Conservation (phyloP, 2,888 invertebrate species). For the Hypomecis atomaria region DNA sequence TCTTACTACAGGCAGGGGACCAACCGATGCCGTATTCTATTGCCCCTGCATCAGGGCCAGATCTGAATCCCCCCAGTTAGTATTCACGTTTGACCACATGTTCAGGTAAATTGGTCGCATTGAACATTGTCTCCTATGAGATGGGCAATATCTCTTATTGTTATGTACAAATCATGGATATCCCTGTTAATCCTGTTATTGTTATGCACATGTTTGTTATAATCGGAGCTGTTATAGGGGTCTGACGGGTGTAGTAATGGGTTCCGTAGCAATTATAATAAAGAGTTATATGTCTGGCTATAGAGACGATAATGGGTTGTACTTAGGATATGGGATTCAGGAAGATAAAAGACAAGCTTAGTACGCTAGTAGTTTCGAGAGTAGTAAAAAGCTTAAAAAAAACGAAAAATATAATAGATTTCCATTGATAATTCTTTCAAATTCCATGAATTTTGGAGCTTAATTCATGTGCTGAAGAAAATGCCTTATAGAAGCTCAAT, state of each 20-base stretch:
- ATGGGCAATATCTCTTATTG: conserved; percentile 24
- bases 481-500: too few relatives aligned
- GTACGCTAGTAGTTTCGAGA: too few relatives aligned
- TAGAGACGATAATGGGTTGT: conserved; percentile 5
- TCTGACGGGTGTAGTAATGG: conserved; percentile 22
- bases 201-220: conserved; percentile 28
- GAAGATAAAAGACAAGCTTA: too few relatives aligned
- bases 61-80: neutral
- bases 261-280: conserved; percentile 22
- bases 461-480: too few relatives aligned
- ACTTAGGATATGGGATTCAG: conserved; percentile 2
- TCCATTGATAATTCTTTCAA: too few relatives aligned
- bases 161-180: conserved; percentile 26
- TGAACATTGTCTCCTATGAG: conserved; percentile 10
- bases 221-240: conserved; percentile 24
- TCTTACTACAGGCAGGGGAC: too few relatives aligned
- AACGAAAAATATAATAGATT: too few relatives aligned
- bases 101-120: neutral
- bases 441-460: too few relatives aligned
- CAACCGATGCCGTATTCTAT: too few relatives aligned
- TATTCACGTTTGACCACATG: conserved; percentile 1
- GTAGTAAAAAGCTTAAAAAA: too few relatives aligned
- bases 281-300: conserved; percentile 20
- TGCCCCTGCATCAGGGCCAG: too few relatives aligned
- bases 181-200: conserved; percentile 11